These are phyloP conservation scores for Plebejus melissa DNA, from an alignment of 2,888 invertebrate genomes.

Conservation along the genomic window DNA sequence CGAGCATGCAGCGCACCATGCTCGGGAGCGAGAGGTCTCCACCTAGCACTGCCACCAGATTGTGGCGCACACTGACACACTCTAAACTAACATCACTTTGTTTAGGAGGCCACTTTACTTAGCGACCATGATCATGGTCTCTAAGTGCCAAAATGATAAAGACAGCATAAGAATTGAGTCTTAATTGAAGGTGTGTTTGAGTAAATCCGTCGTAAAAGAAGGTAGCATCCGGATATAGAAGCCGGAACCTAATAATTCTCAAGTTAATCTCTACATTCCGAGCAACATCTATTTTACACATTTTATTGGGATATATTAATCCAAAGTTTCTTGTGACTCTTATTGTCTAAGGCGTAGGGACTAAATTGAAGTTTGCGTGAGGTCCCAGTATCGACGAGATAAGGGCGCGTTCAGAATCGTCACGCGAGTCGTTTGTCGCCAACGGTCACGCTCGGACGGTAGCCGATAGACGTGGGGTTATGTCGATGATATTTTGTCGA, in stretches of 20 bases:
- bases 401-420: constrained; percentile 61
- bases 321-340: neutral
- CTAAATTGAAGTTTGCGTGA: neutral
- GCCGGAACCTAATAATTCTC: neutral
- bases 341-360: neutral
- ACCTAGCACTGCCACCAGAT: no score
- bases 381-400: constrained; percentile 53
- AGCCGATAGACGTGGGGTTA: constrained; percentile 50
- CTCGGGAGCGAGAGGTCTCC: no score
- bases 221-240: neutral
- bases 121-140: neutral
- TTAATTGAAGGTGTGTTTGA: neutral
- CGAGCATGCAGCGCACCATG: no score
- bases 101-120: no score
- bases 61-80: no score
- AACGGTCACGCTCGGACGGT: constrained; percentile 68
- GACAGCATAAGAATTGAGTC: neutral
- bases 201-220: neutral
- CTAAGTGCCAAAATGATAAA: neutral
- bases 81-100: no score
- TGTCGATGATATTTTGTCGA: constrained; percentile 47
- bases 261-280: neutral
- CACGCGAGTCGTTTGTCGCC: constrained; percentile 72
- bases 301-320: neutral
- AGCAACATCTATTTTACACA: constrained; percentile 2